Evolutionary conservation across 2,113 vertebrate genomes (phyloP), one percentile per base, ranked within the genome.

Genomic region (Heterochromis multidens): DNA sequence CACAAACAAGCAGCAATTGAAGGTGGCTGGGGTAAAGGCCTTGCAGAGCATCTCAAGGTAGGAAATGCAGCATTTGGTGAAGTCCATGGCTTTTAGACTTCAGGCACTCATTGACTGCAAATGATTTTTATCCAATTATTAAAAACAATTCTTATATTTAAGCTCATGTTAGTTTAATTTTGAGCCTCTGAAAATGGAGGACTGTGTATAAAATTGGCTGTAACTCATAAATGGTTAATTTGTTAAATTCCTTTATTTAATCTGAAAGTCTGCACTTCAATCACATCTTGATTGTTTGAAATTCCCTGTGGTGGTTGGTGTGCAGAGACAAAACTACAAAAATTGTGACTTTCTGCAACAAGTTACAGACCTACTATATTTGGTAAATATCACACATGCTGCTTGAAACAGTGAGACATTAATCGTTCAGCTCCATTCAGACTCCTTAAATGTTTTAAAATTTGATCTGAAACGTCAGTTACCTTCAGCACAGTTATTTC

Each of bases 71-170:
- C 37, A 27, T 27, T 67, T 43, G 2, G 17, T 11, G 23, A 67
- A 43, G 7, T 67, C 37, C 3, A 2, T 27, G 43, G 37, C n/a
- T 43, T 67, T 13, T 67, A 43, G 43, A 67, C 25, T 25, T 67
- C 37, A 0, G 2, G 1, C n/a, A 4, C 0, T 6, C 2, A 67
- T 43, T 43, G 25, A 43, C 3, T 43, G 13, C 63, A 67, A 67
- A 67, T 16, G n/a, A 67, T 0, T 65, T 65, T 65, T 35, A 14
- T 65, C 35, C 21, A 40, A 4, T 40, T 65, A 25, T 33, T 0
- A 25, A 65, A 65, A 65, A 65, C 35, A 9, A 16, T 65, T 35
- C 40, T 65, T 40, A 23, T 65, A 65, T 40, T 40, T 65, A 40
- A 65, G 35, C 37, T 65, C 40, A 65, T 40, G 0, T 40, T 31